Evolutionary conservation across 1,140 invertebrate species (phyloP), one percentile per base, ranked within the genome.

Genomic region (Acromyrmex echinatior): DNA sequence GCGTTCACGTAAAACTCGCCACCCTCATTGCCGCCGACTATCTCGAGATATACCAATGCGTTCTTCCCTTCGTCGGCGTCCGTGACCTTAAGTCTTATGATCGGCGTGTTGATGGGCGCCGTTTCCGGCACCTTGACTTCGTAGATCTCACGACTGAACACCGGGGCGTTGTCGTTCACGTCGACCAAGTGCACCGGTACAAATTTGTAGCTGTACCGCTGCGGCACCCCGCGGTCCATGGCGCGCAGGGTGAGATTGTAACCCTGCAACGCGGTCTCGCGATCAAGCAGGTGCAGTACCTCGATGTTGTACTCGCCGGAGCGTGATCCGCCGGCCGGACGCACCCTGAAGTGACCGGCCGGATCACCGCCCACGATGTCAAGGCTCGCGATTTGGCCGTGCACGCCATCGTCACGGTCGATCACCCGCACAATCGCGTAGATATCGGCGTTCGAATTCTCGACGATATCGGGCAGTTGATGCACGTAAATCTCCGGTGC

Each of bases 11-110:
- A 95, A 93, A 99, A 99, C 91, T 98, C 98, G 0, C 97, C 97
- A 49, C 98, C 98, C 91, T 98, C 97, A 94, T 99, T 99, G 0
- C 99, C 98, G 16, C 97, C 98, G 5, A 99, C 98, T 78, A 99
- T 99, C 94, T 98, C 98, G 70, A 99, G 96, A 86, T 97, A 97
- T 0, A 99, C 98, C 91, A 97, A 95, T 0, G 98, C 98, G 93
- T 98, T 98, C 92, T 96, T 96, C 0, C 98, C 98, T 78, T 97
- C 96, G 93, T 98, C 98, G 0, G 97, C 97, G 92, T 99, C 98
- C 10, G 96, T 97, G 0, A 99, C 98, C 92, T 98, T 98, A 14
- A 99, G 96, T 87, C 97, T 96, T 18, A 99, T 97, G 21, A 99
- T 96, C 0, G 98, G 98, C 21, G 98, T 98, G 92, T 98, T 98